Percentiles rank a stretch among this genome's conserved stretches.
phyloP scores from a whole-genome alignment of 2,888 invertebrate genomes.

The Eurytoma adleriae region DNA sequence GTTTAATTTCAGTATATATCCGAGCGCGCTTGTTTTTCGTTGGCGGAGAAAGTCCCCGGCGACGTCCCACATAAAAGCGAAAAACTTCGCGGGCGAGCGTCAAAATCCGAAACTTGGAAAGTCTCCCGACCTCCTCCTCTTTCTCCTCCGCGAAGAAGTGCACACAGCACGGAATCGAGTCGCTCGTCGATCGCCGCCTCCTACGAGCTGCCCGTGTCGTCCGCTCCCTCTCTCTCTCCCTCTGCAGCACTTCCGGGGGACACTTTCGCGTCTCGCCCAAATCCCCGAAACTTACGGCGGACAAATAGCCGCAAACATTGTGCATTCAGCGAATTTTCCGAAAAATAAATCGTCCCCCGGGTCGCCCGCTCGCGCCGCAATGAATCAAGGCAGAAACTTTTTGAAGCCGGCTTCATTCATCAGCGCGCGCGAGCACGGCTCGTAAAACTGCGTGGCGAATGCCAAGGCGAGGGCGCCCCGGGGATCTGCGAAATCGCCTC shows the following conservation, averaged over 20 bases:
- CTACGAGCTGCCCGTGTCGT: background rate
- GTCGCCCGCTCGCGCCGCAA: background rate
- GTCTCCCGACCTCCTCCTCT: too few species aligned
- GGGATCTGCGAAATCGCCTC: conserved; percentile 22
- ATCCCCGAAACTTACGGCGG: too few species aligned
- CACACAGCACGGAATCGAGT: too few species aligned
- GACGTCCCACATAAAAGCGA: too few species aligned
- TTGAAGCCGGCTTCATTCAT: conserved; percentile 21
- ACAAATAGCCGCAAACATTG: background rate
- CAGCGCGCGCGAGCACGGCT: conserved; percentile 7
- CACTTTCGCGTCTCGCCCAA: too few species aligned
- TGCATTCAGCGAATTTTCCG: conserved; percentile 14
- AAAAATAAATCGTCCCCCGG: conserved; percentile 24
- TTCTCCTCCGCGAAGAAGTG: too few species aligned
- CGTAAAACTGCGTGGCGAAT: conserved; percentile 11
- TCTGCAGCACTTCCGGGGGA: too few species aligned
- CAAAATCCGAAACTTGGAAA: too few species aligned
- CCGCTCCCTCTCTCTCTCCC: too few species aligned
- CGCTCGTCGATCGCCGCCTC: too few species aligned
- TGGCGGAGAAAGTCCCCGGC: background rate
- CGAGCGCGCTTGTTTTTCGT: background rate
- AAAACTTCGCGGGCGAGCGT: too few species aligned
- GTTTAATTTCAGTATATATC: background rate
- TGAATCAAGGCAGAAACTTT: conserved; percentile 15
- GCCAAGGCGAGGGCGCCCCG: background rate